Evolutionary conservation across 2,888 invertebrate genomes (phyloP), one percentile per base, ranked within the genome.

Genomic region (Polyploca ridens): DNA sequence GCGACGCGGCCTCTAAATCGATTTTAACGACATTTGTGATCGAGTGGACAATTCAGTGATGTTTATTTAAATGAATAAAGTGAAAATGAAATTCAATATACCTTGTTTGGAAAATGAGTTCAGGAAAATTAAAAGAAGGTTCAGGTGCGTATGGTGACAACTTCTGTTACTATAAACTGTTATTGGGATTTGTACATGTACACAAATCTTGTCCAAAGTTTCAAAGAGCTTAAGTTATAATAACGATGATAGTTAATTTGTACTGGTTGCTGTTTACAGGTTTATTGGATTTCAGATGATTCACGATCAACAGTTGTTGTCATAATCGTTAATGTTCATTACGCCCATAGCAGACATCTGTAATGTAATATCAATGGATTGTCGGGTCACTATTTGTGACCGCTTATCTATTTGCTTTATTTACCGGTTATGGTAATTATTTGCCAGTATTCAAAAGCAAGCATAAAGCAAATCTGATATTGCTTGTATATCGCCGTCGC

Each of bases 61-160:
- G 63, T 66, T 65, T 64, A 63, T 66, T 65, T 44, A 58, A 61
- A 46, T 58, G 57, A 66, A 62, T 63, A 63, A 57, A 54, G 63
- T 54, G 61, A 85, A 68, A 73, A 90, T 90, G 90, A 88, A 85
- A 77, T 84, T 88, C 66, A 77, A 73, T 70, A 71, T 86, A 66
- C 77, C 81, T 14, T 78, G 74, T 66, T 75, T 85, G 46, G 77
- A 75, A 57, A 73, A 71, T 64, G 79, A 85, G 81, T 76, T 89
- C 64, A 80, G 74, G 69, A 83, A 80, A 64, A 64, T 88, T 16
- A 82, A 79, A 62, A 74, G 82, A 62, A 81, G 82, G 64, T 78
- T 87, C 65, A 82, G 86, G 89, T 88, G 71, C 63, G 83, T 78
- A 63, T 58, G 8, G 41, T 63, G 19, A 8, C 33, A 38, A 58